These are phyloP conservation scores for Palythoa caribaeorum DNA, from an alignment of 92 coral and sea anemone species.

Conservation along the genomic window DNA sequence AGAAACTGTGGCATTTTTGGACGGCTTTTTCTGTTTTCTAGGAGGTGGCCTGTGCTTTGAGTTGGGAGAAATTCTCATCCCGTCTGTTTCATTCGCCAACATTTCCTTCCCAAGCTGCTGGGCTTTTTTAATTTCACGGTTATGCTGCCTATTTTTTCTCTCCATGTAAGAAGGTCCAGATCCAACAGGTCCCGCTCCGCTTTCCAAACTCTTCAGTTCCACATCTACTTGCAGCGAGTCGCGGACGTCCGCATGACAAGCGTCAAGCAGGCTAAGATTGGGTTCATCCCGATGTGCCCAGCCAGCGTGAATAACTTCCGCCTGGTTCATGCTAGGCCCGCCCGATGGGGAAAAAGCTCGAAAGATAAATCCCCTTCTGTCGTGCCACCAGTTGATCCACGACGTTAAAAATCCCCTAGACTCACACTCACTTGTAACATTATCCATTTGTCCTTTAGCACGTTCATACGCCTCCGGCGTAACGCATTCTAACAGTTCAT, in stretches of 20 bases:
- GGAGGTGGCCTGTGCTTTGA: slow-evolving; percentile 33
- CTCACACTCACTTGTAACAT: slow-evolving; percentile 38
- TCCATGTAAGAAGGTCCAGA: background rate
- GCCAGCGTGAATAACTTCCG: slow-evolving; percentile 69
- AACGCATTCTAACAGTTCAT: slow-evolving; percentile 47
- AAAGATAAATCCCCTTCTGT: slow-evolving; percentile 68
- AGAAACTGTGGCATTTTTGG: slow-evolving; percentile 11
- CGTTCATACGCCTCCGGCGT: slow-evolving; percentile 54
- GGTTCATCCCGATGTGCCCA: slow-evolving; percentile 73
- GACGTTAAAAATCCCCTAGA: slow-evolving; percentile 45
- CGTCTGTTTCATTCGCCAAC: slow-evolving; percentile 5
- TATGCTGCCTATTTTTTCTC: slow-evolving; percentile 15
- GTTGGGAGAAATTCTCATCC: slow-evolving; percentile 13
- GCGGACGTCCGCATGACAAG: slow-evolving; percentile 64
- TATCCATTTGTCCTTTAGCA: slow-evolving; percentile 60
- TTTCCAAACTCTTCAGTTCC: slow-evolving; percentile 56
- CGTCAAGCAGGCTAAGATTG: slow-evolving; percentile 70
- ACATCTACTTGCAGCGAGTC: slow-evolving; percentile 61
- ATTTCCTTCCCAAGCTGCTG: slow-evolving; percentile 14
- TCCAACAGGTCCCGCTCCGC: slow-evolving; percentile 29
- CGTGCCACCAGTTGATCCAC: slow-evolving; percentile 73
- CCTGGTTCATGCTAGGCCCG: slow-evolving; percentile 74
- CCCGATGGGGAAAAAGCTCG: slow-evolving; percentile 64
- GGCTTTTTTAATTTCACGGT: slow-evolving; percentile 5
- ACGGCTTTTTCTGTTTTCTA: slow-evolving; percentile 10